Evolutionary conservation across 2,888 invertebrate species (phyloP), one percentile per base, ranked within the genome.

Genomic region (Polydrusus cervinus): DNA sequence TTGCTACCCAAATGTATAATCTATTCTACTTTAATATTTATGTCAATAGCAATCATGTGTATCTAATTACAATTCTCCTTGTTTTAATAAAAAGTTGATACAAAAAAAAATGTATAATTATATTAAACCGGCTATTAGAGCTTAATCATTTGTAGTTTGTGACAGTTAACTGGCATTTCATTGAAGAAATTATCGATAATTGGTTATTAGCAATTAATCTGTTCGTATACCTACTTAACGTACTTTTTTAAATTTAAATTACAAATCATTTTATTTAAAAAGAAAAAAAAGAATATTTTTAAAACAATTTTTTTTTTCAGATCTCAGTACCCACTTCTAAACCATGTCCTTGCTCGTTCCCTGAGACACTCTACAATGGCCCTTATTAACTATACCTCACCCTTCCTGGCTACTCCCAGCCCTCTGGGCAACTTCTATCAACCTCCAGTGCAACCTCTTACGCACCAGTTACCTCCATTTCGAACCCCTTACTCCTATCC

Each of bases 401-500:
- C 87, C 5, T 86, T 82, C 74, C 76, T 83, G 76, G 84, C 84
- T 13, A 83, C 85, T 25, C 84, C 85, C 34, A 81, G 81, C 16
- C 84, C 85, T 10, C 81, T 84, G 0, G 78, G 83, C n/a, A 78
- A 82, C 25, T 84, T 82, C 66, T 84, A 81, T 72, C 83, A 81
- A 7, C 82, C 79, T 13, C 80, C 77, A 8, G 34, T 34, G 34
- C 82, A 80, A 57, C 79, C 79, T 25, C 74, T 78, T 18, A 74
- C 78, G 0, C 81, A 80, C 11, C 77, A 74, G 38, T 47, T 74
- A 13, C 74, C 74, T 13, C 77, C 77, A 2, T 74, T 20, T 55
- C 72, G 69, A n/a, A 83, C 82, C 34, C 82, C 85, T 8, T 87
- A 87, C 73, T 83, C 84, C 14, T 87, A 87, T 70, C 86, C 86